phyloP scores from a whole-genome alignment of 2,888 invertebrate species.

The Villa cingulata region DNA sequence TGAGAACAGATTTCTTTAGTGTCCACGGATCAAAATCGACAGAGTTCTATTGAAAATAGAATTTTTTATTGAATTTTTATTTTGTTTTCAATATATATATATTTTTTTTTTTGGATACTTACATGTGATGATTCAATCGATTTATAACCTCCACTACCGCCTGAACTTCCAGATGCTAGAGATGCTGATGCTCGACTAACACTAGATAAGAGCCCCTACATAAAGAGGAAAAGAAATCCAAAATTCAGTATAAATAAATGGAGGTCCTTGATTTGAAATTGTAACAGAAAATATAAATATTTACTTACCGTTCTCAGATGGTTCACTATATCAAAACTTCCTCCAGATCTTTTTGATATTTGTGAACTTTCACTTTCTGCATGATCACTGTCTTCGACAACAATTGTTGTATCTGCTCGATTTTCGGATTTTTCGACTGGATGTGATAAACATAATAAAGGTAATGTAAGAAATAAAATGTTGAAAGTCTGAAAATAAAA shows the following conservation, averaged over 20 bases:
- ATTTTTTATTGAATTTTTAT: too few species aligned
- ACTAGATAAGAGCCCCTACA: conserved; percentile 27
- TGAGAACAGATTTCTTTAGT: conserved; percentile 67
- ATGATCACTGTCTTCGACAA: conserved; percentile 11
- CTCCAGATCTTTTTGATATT: conserved; percentile 26
- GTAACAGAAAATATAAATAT: too few species aligned
- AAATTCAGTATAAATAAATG: not conserved
- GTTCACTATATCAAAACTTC: conserved; percentile 29
- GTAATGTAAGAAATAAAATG: conserved; percentile 21
- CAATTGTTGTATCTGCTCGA: conserved; percentile 14
- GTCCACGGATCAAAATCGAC: conserved; percentile 53
- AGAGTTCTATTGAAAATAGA: conserved; percentile 19
- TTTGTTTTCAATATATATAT: too few species aligned
- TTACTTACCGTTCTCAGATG: conserved; percentile 26
- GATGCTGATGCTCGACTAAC: conserved; percentile 34
- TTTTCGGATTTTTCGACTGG: conserved; percentile 16
- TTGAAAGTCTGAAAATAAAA: conserved; percentile 17
- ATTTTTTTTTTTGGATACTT: too few species aligned
- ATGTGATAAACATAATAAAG: conserved; percentile 23
- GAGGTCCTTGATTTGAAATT: too few species aligned
- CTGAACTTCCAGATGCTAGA: conserved; percentile 33
- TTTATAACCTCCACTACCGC: conserved; percentile 25
- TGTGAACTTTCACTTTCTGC: conserved; percentile 23
- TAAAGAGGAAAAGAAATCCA: conserved; percentile 12
- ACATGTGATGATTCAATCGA: conserved; percentile 14